Conservation (phyloP, 2,113 vertebrate genomes). For the Peromyscus leucopus region DNA sequence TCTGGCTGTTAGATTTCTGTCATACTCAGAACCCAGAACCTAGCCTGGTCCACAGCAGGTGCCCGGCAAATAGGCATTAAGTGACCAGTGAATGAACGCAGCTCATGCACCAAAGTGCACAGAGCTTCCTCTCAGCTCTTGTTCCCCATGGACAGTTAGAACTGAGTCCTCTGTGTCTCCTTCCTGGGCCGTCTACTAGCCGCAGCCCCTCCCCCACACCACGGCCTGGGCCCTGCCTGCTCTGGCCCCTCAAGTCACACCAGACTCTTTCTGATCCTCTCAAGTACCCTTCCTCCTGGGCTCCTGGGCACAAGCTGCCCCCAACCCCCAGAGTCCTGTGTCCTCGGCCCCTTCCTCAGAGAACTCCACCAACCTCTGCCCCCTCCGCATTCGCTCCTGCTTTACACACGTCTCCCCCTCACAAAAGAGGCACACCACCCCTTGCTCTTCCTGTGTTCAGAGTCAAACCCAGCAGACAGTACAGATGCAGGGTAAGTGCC, state of each 20-base stretch:
- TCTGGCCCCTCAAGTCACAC: background rate
- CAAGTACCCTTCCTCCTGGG: background rate
- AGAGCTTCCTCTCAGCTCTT: background rate
- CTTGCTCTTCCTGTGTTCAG: background rate
- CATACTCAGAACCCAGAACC: background rate
- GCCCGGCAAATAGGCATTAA: background rate
- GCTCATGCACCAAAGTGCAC: accelerated
- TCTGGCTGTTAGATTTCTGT: background rate
- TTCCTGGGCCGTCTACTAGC: background rate
- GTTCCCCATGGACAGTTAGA: background rate
- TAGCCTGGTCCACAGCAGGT: background rate
- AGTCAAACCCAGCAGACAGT: background rate
- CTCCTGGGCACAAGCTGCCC: background rate
- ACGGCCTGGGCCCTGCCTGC: background rate
- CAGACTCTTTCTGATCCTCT: background rate
- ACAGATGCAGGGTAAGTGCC: background rate
- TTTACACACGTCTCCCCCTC: accelerated
- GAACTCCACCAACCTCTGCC: background rate
- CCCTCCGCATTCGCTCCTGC: accelerated
- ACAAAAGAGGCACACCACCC: background rate
- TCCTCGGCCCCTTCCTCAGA: background rate
- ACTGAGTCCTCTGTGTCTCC: background rate
- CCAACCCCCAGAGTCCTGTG: accelerated
- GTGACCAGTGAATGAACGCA: background rate
- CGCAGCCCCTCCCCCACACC: background rate